A percentile compares a stretch with the other conserved stretches of the same genome.
Evolutionary conservation across 2,113 vertebrate genomes (phyloP).

Genomic region (Microcebus ravelobensis): DNA sequence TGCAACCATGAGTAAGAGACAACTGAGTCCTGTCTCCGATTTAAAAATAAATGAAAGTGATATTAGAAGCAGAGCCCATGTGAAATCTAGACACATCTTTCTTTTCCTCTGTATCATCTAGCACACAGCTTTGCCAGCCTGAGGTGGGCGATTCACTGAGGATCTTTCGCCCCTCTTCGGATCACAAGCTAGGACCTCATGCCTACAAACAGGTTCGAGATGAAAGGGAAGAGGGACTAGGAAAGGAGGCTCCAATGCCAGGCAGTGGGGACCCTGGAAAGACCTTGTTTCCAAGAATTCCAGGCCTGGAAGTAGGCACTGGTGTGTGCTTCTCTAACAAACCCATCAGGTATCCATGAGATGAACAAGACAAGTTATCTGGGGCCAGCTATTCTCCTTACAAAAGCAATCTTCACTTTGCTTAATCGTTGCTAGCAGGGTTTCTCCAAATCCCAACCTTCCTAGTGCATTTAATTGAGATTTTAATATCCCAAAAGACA

Average conservation of each 20-base stretch:
- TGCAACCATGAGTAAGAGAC: not conserved
- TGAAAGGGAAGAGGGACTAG: constrained; percentile 67
- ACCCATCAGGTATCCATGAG: not conserved
- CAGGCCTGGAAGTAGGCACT: constrained; percentile 35
- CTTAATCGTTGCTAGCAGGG: not conserved
- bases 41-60: constrained; percentile 64
- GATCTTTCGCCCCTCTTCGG: constrained; percentile 25
- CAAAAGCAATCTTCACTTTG: not conserved
- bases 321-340: constrained; percentile 47
- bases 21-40: not conserved
- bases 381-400: not conserved
- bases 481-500: not conserved
- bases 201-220: constrained; percentile 57
- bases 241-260: not conserved
- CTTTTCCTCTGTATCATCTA: not conserved
- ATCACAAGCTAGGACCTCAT: constrained; percentile 59
- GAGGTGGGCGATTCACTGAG: constrained; percentile 66
- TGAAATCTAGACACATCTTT: not conserved
- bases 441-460: not conserved
- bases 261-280: not conserved
- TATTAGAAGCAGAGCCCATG: not conserved
- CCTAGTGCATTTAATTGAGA: not conserved
- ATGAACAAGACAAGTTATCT: not conserved
- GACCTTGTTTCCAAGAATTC: not conserved
- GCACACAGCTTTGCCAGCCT: constrained; percentile 26